Conservation (phyloP, 2,888 invertebrate genomes). For the Trissolcus japonicus region DNA sequence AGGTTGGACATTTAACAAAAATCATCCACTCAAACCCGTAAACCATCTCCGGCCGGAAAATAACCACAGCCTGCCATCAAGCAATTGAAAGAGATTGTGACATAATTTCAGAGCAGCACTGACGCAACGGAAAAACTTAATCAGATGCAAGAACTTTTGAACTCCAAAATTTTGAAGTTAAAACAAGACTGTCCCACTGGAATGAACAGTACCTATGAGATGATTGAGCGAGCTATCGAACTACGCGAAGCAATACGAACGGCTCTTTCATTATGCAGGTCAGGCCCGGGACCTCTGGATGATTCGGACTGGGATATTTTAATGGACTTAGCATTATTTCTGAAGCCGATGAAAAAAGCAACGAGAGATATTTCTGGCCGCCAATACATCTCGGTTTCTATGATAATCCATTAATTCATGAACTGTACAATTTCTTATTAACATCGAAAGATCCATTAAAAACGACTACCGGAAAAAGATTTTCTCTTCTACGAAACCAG, state of each 20-base stretch:
- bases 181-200: background rate
- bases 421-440: background rate
- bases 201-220: background rate
- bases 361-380: background rate
- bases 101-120: background rate
- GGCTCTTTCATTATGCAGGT: background rate
- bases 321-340: background rate
- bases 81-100: background rate
- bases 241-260: background rate
- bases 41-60: background rate
- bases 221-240: background rate
- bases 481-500: background rate
- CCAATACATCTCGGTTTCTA: background rate
- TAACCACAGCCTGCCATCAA: background rate
- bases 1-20: background rate
- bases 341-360: background rate
- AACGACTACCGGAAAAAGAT: background rate
- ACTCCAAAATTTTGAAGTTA: constrained; percentile 4
- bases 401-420: constrained; percentile 1
- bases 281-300: background rate
- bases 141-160: constrained; percentile 2
- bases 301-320: background rate
- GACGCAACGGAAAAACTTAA: constrained; percentile 1
- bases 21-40: too few relatives aligned
- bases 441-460: background rate